Percentiles rank a stretch among this genome's conserved stretches.
Conservation (phyloP, 2,113 vertebrate species). For the Felis catus region F.catus_Fca126_mat1.0 CM031428.1:35609501-35610000, state of each 20-base stretch:
- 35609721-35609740: not conserved
- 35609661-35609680: accelerated
- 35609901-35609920: not conserved
- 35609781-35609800: accelerated
- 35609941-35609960: accelerated
- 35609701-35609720: not conserved
- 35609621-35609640: not conserved
- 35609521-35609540: not conserved
- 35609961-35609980: not conserved
- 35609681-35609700: not conserved
- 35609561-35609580: not conserved
- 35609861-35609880: not conserved
- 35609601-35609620: not conserved
- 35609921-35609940: no score
- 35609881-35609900: not conserved
- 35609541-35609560: not conserved
- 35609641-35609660: not conserved
- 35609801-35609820: accelerated
- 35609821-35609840: not conserved
- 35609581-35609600: not conserved
- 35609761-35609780: accelerated
- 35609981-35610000: not conserved
- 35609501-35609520: not conserved
- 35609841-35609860: not conserved
- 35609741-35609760: no score